Conservation (phyloP, 2,888 invertebrate genomes). For the Coelogynopora nodosa region DNA sequence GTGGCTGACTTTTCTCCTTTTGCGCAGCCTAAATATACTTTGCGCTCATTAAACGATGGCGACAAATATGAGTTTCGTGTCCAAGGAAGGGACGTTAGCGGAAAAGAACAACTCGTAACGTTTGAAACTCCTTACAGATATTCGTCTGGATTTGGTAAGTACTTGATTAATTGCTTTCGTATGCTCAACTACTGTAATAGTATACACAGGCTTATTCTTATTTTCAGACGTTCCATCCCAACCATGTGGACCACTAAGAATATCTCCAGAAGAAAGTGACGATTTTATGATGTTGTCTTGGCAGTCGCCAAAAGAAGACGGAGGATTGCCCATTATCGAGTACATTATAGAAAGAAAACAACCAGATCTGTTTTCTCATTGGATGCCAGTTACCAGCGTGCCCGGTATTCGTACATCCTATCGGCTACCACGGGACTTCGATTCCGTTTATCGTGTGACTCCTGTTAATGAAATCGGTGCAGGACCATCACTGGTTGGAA, state of each 20-base stretch:
- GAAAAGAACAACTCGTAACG: conserved; percentile 42
- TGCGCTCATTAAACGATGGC: conserved; percentile 37
- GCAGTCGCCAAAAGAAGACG: conserved; percentile 56
- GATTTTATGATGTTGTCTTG: conserved; percentile 51
- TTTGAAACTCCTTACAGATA: conserved; percentile 34
- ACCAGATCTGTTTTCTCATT: neutral
- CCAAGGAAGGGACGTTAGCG: conserved; percentile 39
- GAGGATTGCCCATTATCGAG: conserved; percentile 50
- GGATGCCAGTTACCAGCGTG: neutral
- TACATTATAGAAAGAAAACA: conserved; percentile 33
- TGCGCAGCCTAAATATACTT: neutral
- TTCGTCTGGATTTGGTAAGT: neutral
- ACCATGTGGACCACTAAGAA: conserved; percentile 55
- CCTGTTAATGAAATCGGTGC: neutral
- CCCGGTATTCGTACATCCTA: neutral
- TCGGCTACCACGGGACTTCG: neutral
- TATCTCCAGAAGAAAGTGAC: conserved; percentile 51
- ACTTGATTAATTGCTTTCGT: too few relatives aligned
- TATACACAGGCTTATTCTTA: too few relatives aligned
- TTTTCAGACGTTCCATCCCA: conserved; percentile 52
- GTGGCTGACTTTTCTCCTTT: neutral
- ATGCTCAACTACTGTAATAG: too few relatives aligned
- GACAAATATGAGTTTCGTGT: conserved; percentile 44
- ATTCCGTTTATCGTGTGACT: neutral
- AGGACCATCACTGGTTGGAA: neutral